These are phyloP conservation scores for Capromys pilorides DNA, from an alignment of 2,797 vertebrate genomes.

Conservation along the genomic window DNA sequence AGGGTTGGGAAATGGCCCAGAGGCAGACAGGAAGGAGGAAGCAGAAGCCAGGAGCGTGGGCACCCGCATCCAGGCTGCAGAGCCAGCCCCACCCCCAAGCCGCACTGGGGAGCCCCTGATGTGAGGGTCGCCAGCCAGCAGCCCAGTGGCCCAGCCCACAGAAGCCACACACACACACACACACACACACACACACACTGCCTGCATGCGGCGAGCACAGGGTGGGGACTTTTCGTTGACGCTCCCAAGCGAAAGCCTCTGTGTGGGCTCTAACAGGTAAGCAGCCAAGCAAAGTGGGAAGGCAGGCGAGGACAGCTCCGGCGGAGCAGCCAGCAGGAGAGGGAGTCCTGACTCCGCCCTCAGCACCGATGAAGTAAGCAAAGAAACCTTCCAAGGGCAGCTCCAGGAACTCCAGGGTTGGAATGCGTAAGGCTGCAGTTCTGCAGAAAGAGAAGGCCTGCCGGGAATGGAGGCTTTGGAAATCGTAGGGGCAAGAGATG, in stretches of 20 bases:
- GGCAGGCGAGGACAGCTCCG: rapidly evolving
- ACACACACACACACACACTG: not conserved
- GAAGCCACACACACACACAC: not conserved
- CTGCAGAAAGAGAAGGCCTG: not conserved
- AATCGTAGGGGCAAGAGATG: not conserved
- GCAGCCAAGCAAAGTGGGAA: not conserved
- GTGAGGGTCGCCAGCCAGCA: too few relatives aligned
- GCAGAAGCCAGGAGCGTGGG: not conserved
- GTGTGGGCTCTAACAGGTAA: rapidly evolving
- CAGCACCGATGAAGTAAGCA: not conserved
- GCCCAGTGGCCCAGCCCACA: rapidly evolving
- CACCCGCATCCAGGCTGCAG: rapidly evolving
- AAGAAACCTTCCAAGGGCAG: not conserved
- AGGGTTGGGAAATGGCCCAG: not conserved
- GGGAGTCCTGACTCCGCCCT: not conserved
- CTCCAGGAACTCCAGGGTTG: rapidly evolving
- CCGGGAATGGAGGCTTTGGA: not conserved
- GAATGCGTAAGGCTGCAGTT: rapidly evolving
- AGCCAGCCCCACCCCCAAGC: rapidly evolving
- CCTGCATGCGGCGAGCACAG: rapidly evolving
- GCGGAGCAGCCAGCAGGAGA: not conserved
- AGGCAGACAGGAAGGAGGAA: not conserved
- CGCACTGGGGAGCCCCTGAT: not conserved
- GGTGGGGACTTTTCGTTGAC: not conserved
- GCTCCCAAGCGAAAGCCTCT: not conserved